Evolutionary conservation across 2,797 vertebrate species (phyloP).

Genomic region (Synaphobranchus kaupii): DNA sequence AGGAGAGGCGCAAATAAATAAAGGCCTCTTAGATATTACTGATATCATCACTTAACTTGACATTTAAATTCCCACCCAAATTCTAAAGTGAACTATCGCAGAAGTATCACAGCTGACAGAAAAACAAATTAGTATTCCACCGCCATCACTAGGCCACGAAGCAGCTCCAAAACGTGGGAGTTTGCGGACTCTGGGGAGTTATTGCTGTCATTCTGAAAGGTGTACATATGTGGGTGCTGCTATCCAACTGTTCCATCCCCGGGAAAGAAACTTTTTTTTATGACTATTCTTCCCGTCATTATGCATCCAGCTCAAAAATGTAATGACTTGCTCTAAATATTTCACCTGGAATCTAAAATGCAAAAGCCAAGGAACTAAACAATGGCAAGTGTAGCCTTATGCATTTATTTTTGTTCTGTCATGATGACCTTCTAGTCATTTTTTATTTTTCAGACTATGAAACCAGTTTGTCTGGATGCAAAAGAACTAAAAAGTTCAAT

Average conservation of each 20-base stretch:
- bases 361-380: neutral
- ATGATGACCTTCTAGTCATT: neutral
- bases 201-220: neutral
- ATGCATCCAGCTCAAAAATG: neutral
- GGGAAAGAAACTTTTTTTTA: neutral
- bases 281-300: neutral
- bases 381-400: neutral
- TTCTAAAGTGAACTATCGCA: neutral
- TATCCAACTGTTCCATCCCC: neutral
- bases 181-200: neutral
- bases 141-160: neutral
- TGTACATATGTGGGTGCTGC: neutral
- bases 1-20: neutral
- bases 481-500: neutral
- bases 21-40: neutral
- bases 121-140: constrained; percentile 1
- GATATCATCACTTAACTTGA: neutral
- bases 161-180: neutral
- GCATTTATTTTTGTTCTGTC: neutral
- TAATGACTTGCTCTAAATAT: neutral
- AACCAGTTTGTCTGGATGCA: neutral
- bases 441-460: neutral
- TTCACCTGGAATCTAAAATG: neutral
- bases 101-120: neutral
- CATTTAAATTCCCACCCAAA: neutral